Evolutionary conservation across 2,888 invertebrate genomes (phyloP), one percentile per base, ranked within the genome.

Genomic region (Cylloceria caligata): DNA sequence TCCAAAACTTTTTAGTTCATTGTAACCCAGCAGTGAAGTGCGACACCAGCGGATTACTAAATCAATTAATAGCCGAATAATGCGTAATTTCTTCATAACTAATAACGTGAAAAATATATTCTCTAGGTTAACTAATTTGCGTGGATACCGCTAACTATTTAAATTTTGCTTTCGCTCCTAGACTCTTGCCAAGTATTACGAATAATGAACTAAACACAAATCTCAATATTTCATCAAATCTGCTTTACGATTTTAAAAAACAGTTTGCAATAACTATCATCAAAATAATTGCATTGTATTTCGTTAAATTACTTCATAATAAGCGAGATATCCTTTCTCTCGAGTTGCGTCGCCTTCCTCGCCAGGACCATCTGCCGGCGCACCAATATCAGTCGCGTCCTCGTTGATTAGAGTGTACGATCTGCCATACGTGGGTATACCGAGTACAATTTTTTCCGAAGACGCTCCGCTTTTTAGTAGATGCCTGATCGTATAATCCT

Each of bases 271-370:
- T 47, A 7, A 21, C 49, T 21, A 21, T 49, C 2, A 21, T 49
- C 7, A 9, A 0, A 21, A 11, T 64, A n/a, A 13, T 64, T 27
- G 39, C n/a, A 27, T 55, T 55, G 7, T 24, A 36, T 13, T 34
- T 67, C 21, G 13, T 67, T 27, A 2, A 67, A 45, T 42, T 89
- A 97, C 97, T 95, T 98, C 98, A 91, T 98, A 98, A 90, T 98
- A 98, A 27, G 98, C 97, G 86, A 98, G 93, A 90, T 98, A 98
- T 81, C 98, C 98, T 87, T 98, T 98, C 93, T 98, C 98, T 86
- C 97, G 94, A 0, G 98, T 98, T 1, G 97, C 97, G 78, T 97
- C 97, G 3, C 98, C 98, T 92, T 97, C 97, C 76, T 96, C 96
- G 0, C 98, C 98, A 0, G 98, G 98, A 0, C 98, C 98, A 89